A percentile compares a stretch with the other conserved stretches of the same genome.
phyloP scores from a whole-genome alignment of 2,888 invertebrate species.

The Caenorhabditis sp. region DNA sequence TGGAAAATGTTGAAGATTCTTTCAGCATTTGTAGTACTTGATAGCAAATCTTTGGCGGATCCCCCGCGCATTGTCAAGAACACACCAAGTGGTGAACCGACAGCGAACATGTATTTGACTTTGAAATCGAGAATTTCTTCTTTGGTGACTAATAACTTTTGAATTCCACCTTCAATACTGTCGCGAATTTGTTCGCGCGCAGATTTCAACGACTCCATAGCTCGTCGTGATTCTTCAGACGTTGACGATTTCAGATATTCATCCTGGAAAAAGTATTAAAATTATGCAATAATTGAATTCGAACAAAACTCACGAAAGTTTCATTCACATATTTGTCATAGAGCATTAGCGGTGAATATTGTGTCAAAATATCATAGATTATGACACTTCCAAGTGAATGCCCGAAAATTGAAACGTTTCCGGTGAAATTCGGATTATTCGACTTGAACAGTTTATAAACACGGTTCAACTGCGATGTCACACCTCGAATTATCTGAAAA shows the following conservation, averaged over 20 bases:
- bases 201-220: constrained; percentile 29
- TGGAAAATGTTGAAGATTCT: constrained; percentile 69
- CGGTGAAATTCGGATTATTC: constrained; percentile 78
- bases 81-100: constrained; percentile 68
- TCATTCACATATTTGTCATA: constrained; percentile 73
- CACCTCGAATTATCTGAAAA: constrained; percentile 76
- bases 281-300: constrained; percentile 8
- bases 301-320: constrained; percentile 51
- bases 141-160: constrained; percentile 52
- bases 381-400: constrained; percentile 79
- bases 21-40: constrained; percentile 44
- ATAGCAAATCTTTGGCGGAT: constrained; percentile 28
- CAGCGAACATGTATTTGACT: constrained; percentile 66
- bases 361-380: constrained; percentile 77
- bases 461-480: constrained; percentile 77
- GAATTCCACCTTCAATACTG: constrained; percentile 57
- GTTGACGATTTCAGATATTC: constrained; percentile 48
- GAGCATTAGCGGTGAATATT: constrained; percentile 74
- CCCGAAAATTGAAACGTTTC: constrained; percentile 78
- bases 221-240: constrained; percentile 13
- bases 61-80: constrained; percentile 70
- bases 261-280: constrained; percentile 23
- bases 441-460: constrained; percentile 78
- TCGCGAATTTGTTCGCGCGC: constrained; percentile 41
- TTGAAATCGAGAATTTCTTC: constrained; percentile 61